These are phyloP conservation scores for Grammomys surdaster DNA, from an alignment of 2,113 vertebrate genomes.

Conservation along the genomic window DNA sequence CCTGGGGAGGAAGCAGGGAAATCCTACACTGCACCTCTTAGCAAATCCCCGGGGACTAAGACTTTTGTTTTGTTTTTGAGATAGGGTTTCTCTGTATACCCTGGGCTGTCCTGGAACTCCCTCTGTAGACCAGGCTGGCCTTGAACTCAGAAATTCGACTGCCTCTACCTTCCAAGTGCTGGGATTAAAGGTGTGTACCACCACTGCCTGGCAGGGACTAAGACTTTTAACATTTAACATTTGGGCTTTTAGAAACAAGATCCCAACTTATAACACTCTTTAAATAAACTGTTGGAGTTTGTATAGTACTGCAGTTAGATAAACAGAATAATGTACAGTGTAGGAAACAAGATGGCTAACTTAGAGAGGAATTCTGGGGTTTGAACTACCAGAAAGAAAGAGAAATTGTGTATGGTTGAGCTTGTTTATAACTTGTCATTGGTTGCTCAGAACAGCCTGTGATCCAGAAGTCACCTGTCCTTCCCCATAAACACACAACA, in stretches of 20 bases:
- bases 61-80: neutral
- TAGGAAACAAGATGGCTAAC: neutral
- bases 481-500: fast-evolving
- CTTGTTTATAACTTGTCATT: neutral
- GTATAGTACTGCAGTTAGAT: neutral
- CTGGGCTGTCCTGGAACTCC: too few species aligned
- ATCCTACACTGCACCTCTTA: neutral
- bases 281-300: neutral
- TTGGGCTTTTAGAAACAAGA: neutral
- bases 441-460: neutral
- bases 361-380: neutral
- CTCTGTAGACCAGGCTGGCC: too few species aligned
- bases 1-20: neutral
- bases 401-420: neutral
- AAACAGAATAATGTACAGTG: fast-evolving
- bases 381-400: neutral
- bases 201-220: neutral
- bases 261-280: neutral
- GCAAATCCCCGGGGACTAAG: neutral
- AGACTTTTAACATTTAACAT: neutral
- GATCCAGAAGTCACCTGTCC: neutral
- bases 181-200: too few species aligned
- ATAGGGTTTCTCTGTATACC: too few species aligned
- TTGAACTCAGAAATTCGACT: too few species aligned
- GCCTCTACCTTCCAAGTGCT: too few species aligned